Evolutionary conservation across 2,113 vertebrate genomes (phyloP).

Genomic region (Aythya baeri): DNA sequence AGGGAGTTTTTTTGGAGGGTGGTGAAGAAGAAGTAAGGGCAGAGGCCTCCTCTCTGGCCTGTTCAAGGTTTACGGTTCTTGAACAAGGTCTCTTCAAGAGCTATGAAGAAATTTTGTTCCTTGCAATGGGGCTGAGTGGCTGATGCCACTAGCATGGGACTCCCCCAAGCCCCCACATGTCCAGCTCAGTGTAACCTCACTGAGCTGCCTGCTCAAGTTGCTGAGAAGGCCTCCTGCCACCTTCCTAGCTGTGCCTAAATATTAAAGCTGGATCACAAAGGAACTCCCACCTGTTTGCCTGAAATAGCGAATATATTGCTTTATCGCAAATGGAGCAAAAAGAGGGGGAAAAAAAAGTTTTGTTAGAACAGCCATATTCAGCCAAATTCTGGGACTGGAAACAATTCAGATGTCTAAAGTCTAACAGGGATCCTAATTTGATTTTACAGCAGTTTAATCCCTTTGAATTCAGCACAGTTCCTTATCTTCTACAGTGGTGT

Average conservation of each 20-base stretch:
- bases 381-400: constrained; percentile 58
- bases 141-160: neutral
- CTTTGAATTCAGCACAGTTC: constrained; percentile 57
- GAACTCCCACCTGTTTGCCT: neutral
- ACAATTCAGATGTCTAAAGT: constrained; percentile 59
- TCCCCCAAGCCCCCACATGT: neutral
- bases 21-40: neutral
- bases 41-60: neutral
- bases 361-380: neutral
- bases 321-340: neutral
- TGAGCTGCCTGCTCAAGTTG: neutral
- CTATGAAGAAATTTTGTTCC: neutral
- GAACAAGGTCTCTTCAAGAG: neutral
- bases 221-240: neutral
- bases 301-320: neutral
- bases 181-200: neutral
- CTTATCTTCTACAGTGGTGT: constrained; percentile 44
- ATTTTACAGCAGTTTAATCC: constrained; percentile 69
- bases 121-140: neutral
- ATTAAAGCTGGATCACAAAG: neutral
- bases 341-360: neutral
- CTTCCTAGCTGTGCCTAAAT: neutral
- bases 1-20: neutral
- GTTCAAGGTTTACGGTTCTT: neutral
- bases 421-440: constrained; percentile 59